phyloP scores from a whole-genome alignment of 2,113 vertebrate genomes.

The Aviceda subcristata region DNA sequence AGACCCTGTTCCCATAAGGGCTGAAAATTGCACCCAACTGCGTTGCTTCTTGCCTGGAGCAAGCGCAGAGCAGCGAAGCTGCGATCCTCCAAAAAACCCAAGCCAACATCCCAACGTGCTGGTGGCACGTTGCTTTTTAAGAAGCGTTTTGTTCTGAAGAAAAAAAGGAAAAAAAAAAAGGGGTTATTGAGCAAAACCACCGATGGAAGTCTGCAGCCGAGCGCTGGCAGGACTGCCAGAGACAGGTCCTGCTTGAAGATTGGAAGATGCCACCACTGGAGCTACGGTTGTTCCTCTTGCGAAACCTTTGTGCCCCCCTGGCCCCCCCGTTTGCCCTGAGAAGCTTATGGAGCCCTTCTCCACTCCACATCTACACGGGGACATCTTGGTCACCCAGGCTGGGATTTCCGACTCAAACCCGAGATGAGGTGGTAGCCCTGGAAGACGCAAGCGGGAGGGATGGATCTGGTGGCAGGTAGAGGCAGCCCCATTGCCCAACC shows the following conservation, averaged over 20 bases:
- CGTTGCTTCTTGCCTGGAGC: not conserved
- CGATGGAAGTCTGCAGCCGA: not conserved
- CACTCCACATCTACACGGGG: accelerated
- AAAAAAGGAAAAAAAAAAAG: not conserved
- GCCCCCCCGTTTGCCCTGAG: not conserved
- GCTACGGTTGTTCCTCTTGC: not conserved
- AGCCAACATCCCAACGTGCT: accelerated
- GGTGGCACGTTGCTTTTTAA: not conserved
- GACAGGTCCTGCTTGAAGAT: not conserved
- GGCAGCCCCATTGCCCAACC: not conserved
- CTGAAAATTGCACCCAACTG: not conserved
- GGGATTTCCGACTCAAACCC: not conserved
- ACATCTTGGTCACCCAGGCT: accelerated
- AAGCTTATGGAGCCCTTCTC: not conserved
- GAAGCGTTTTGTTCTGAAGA: not conserved
- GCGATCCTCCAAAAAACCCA: not conserved
- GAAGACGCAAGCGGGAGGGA: not conserved
- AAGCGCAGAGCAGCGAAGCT: not conserved
- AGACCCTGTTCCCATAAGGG: not conserved
- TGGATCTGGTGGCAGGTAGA: not conserved
- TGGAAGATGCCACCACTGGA: not conserved
- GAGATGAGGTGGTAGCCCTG: not conserved
- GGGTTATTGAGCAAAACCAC: not conserved
- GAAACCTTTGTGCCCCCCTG: not conserved
- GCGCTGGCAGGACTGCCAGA: accelerated